Evolutionary conservation across 2,888 invertebrate species (phyloP).

Genomic region (Girardia tigrina): DNA sequence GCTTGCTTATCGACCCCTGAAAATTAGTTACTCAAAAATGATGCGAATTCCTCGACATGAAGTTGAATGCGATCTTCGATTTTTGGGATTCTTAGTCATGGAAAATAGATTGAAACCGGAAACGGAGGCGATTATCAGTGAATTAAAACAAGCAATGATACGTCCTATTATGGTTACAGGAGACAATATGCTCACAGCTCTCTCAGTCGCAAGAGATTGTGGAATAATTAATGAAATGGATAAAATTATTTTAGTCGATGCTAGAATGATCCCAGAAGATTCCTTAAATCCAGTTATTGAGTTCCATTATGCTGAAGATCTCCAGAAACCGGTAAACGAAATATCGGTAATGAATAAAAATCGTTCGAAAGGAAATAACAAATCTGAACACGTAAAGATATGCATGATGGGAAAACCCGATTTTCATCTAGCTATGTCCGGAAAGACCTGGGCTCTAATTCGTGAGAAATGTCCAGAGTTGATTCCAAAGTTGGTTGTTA

Average conservation of each 20-base stretch:
- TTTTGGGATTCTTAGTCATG: slow-evolving; percentile 75
- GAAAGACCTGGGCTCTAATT: slow-evolving; percentile 64
- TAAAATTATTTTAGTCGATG: slow-evolving; percentile 15
- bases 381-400: too few species aligned
- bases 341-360: neutral
- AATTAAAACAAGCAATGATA: slow-evolving; percentile 68
- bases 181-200: slow-evolving; percentile 64
- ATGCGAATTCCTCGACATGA: slow-evolving; percentile 46
- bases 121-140: slow-evolving; percentile 65
- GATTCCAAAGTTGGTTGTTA: slow-evolving; percentile 52
- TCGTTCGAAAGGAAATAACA: too few species aligned
- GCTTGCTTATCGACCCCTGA: slow-evolving; percentile 51
- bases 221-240: slow-evolving; percentile 59
- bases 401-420: slow-evolving; percentile 35
- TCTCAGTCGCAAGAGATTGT: slow-evolving; percentile 70
- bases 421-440: slow-evolving; percentile 53
- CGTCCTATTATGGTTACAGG: slow-evolving; percentile 85
- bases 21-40: slow-evolving; percentile 49
- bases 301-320: slow-evolving; percentile 36
- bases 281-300: slow-evolving; percentile 21
- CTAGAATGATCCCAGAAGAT: neutral
- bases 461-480: slow-evolving; percentile 61
- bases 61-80: slow-evolving; percentile 65
- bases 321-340: slow-evolving; percentile 27
- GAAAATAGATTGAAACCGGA: slow-evolving; percentile 84